These are phyloP conservation scores for Heloderma charlesbogerti DNA, from an alignment of 2,113 vertebrate genomes.

Conservation along the genomic window DNA sequence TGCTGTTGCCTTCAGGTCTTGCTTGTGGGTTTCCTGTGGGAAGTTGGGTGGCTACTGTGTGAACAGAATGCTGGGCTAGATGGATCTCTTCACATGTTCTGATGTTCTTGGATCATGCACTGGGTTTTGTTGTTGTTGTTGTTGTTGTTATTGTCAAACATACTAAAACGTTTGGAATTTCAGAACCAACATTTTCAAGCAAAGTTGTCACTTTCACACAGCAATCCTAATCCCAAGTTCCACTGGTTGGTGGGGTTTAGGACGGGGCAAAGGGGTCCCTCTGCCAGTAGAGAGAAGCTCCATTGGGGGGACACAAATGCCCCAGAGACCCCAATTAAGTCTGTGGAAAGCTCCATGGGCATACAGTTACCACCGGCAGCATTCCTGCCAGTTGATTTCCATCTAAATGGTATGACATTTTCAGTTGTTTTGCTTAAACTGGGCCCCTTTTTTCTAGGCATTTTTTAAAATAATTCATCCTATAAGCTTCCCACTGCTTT, in stretches of 20 bases:
- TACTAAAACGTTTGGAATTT: not conserved
- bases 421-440: not conserved
- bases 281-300: too few relatives aligned
- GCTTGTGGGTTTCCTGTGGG: too few relatives aligned
- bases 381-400: not conserved
- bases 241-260: not conserved
- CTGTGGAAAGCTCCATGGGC: not conserved
- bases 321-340: too few relatives aligned
- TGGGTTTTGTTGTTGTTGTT: too few relatives aligned
- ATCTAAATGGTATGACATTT: not conserved
- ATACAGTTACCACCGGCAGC: not conserved
- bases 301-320: too few relatives aligned
- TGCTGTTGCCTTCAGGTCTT: too few relatives aligned
- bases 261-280: too few relatives aligned
- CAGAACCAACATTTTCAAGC: not conserved
- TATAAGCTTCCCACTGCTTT: not conserved
- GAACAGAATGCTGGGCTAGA: too few relatives aligned
- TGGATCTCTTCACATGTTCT: too few relatives aligned
- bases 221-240: not conserved
- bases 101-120: too few relatives aligned
- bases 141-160: too few relatives aligned
- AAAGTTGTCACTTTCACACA: not conserved
- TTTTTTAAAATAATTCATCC: not conserved
- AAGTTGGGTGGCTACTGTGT: too few relatives aligned
- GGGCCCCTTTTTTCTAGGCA: not conserved